A percentile compares a stretch with the other conserved stretches of the same genome.
Conservation (phyloP, 2,113 vertebrate genomes). For the human region DNA sequence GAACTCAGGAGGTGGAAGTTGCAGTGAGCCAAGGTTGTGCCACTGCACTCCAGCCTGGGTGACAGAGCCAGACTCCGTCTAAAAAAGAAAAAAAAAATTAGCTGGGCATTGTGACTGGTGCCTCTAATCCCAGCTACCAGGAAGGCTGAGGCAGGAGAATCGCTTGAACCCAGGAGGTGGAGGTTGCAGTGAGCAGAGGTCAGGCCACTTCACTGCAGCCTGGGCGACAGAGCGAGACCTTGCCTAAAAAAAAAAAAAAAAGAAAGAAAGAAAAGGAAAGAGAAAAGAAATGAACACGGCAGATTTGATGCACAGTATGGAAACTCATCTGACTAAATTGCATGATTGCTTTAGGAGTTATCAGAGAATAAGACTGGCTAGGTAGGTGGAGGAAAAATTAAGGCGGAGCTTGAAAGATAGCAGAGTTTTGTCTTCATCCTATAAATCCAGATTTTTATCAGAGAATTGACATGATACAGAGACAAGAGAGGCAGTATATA, state of each 20-base stretch:
- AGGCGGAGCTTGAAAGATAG: background rate
- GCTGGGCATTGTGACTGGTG: no score
- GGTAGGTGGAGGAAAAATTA: slow-evolving; percentile 31
- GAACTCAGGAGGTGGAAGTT: background rate
- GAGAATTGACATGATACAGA: slow-evolving; percentile 29
- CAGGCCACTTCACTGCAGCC: no score
- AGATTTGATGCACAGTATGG: background rate
- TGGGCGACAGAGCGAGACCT: no score
- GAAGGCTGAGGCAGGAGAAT: no score
- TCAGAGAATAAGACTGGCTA: background rate
- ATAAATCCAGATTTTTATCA: slow-evolving; percentile 39
- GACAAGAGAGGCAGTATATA: background rate
- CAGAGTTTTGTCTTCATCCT: slow-evolving; percentile 8
- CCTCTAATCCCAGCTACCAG: no score
- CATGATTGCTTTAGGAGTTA: slow-evolving; percentile 14
- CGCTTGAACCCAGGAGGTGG: no score
- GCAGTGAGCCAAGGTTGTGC: background rate
- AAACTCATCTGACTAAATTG: slow-evolving; percentile 27
- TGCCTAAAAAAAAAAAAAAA: no score
- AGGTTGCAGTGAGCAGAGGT: no score
- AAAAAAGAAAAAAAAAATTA: background rate
- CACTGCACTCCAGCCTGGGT: background rate
- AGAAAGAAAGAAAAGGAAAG: background rate
- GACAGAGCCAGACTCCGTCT: background rate
- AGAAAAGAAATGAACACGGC: background rate